Percentiles rank a stretch among this genome's conserved stretches.
phyloP scores from a whole-genome alignment of 2,888 invertebrate genomes.

The Cryptus viduatorius region DNA sequence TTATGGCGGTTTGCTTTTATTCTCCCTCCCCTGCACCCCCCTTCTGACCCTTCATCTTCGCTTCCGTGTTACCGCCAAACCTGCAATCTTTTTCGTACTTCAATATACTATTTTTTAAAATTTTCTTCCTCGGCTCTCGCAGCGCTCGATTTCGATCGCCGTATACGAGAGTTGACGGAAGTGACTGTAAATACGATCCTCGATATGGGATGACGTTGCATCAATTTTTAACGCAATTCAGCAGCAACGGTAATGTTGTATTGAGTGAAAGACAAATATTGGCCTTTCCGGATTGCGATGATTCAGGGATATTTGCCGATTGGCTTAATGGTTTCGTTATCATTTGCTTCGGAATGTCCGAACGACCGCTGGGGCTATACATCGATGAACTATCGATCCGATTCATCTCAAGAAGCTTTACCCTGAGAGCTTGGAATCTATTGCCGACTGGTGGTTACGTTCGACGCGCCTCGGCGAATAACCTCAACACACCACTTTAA shows the following conservation, averaged over 20 bases:
- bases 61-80: conserved; percentile 53
- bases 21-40: conserved; percentile 59
- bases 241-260: background rate
- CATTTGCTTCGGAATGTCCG: background rate
- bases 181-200: background rate
- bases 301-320: conserved; percentile 22
- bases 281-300: background rate
- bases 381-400: conserved; percentile 53
- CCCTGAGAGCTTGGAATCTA: conserved; percentile 21
- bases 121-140: conserved; percentile 33
- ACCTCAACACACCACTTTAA: conserved; percentile 1
- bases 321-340: conserved; percentile 22
- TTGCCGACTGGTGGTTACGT: background rate
- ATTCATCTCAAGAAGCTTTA: conserved; percentile 20
- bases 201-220: background rate
- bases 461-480: background rate
- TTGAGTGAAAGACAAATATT: background rate
- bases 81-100: conserved; percentile 42
- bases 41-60: conserved; percentile 16
- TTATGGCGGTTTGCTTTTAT: conserved; percentile 80
- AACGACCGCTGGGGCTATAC: background rate
- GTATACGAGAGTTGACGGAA: background rate
- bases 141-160: conserved; percentile 3
- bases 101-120: conserved; percentile 47
- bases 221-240: background rate